These are phyloP conservation scores for Drosophila pallidifrons DNA, from an alignment of 1,140 invertebrate genomes.

Conservation along the genomic window DNA sequence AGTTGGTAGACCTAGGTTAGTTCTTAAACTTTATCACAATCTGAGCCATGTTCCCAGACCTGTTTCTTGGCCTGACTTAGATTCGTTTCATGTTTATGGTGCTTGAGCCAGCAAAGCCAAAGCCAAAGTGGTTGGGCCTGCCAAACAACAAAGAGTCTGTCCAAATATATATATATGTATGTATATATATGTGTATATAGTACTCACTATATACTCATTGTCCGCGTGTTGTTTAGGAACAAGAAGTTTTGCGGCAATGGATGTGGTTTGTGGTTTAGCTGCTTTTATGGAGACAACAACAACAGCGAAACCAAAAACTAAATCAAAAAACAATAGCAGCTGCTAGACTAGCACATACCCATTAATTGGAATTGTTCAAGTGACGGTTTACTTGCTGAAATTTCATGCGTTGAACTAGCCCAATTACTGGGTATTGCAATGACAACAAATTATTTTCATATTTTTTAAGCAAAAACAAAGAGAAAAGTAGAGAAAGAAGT, in stretches of 20 bases:
- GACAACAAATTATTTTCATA: too few species aligned
- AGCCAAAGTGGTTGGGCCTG: conserved; percentile 74
- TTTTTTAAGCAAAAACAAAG: too few species aligned
- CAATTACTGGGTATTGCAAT: too few species aligned
- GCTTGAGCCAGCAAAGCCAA: conserved; percentile 62
- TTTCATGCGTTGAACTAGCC: too few species aligned
- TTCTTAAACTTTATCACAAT: conserved; percentile 55
- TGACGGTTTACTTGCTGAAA: too few species aligned
- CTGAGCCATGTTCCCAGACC: conserved; percentile 44
- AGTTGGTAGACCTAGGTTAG: conserved; percentile 82
- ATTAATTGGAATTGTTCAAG: too few species aligned
- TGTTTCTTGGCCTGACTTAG: conserved; percentile 81
- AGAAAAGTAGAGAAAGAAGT: too few species aligned
- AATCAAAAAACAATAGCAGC: too few species aligned
- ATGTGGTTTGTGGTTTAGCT: conserved; percentile 83
- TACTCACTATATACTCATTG: conserved; percentile 5
- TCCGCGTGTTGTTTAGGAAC: conserved; percentile 61
- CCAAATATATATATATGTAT: conserved; percentile 29
- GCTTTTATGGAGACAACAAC: conserved; percentile 76
- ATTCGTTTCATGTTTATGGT: conserved; percentile 81
- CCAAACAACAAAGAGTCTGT: conserved; percentile 80
- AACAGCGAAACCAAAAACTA: conserved; percentile 34
- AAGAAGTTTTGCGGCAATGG: conserved; percentile 81
- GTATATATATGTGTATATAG: too few species aligned
- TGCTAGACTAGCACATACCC: conserved; percentile 3